These are phyloP conservation scores for Macrochelys suwanniensis DNA, from an alignment of 2,797 vertebrate genomes.

Conservation along the genomic window DNA sequence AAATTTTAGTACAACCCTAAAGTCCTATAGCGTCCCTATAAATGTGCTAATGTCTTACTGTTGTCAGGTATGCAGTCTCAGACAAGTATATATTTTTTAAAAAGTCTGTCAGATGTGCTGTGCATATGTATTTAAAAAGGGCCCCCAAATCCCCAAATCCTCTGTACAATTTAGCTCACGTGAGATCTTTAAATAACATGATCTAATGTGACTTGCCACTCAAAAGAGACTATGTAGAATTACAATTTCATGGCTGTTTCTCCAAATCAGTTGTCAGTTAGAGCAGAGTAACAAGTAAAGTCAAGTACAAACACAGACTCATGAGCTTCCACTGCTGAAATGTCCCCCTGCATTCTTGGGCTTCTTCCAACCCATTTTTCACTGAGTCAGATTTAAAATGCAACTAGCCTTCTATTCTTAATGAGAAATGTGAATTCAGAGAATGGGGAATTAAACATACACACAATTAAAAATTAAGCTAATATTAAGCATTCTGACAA, in stretches of 20 bases:
- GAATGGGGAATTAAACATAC: neutral
- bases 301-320: neutral
- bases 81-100: neutral
- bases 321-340: neutral
- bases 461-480: neutral
- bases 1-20: neutral
- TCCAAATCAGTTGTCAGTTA: neutral
- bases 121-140: neutral
- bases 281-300: neutral
- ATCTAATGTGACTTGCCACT: neutral
- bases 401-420: neutral
- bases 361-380: slow-evolving; percentile 12
- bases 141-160: neutral
- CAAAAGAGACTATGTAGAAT: slow-evolving; percentile 7
- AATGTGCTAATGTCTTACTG: neutral
- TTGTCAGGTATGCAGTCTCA: neutral
- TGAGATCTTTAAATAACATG: neutral
- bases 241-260: neutral
- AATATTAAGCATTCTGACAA: neutral
- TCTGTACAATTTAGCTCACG: neutral
- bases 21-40: neutral
- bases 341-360: neutral
- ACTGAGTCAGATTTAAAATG: neutral
- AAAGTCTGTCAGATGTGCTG: neutral
- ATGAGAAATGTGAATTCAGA: neutral